These are phyloP conservation scores for Melanocharis versteri DNA, from an alignment of 2,113 vertebrate genomes.

Conservation along the genomic window DNA sequence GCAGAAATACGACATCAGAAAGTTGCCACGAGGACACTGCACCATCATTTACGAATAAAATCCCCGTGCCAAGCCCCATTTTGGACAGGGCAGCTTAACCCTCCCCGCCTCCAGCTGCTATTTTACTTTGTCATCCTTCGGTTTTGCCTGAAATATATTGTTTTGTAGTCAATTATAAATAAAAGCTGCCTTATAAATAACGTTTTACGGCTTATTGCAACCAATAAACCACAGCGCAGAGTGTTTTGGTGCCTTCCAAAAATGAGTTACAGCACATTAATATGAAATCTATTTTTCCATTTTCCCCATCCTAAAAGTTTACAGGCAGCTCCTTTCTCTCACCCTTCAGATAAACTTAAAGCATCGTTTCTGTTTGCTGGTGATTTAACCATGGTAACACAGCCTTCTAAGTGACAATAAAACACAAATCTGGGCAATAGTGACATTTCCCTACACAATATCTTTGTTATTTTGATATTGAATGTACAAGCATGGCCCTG, in stretches of 20 bases:
- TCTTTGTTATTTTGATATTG: slow-evolving; percentile 13
- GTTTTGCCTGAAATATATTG: neutral
- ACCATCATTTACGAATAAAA: neutral
- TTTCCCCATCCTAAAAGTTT: neutral
- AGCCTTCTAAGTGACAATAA: neutral
- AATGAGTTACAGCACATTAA: neutral
- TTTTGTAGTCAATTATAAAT: neutral
- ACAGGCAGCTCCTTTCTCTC: neutral
- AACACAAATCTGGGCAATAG: slow-evolving; percentile 12
- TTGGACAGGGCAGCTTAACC: neutral
- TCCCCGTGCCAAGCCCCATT: neutral
- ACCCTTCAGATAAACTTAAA: neutral
- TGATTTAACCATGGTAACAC: neutral
- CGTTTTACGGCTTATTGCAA: neutral
- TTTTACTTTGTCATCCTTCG: neutral
- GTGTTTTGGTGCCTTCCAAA: neutral
- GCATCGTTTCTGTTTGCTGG: neutral
- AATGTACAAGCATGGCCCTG: neutral
- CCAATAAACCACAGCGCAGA: neutral
- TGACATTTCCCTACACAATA: neutral
- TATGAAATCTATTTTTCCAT: neutral
- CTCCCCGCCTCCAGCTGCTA: neutral
- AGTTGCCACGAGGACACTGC: neutral
- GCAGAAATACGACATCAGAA: neutral
- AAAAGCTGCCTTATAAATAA: slow-evolving; percentile 12